Evolutionary conservation across 2,888 invertebrate genomes (phyloP).

Genomic region (Aelia acuminata): DNA sequence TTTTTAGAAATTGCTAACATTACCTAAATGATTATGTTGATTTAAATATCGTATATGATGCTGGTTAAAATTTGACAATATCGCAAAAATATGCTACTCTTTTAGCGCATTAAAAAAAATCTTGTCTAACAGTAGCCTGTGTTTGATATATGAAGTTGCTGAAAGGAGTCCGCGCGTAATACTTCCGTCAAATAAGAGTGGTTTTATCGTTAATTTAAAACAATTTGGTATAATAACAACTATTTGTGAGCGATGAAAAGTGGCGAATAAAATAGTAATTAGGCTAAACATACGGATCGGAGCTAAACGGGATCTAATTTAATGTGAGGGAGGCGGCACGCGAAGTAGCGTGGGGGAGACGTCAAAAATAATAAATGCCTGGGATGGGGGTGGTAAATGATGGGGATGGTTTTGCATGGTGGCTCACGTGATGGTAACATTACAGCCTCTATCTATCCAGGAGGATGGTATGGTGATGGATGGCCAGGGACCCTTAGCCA

Average conservation of each 20-base stretch:
- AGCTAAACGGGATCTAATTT: constrained; percentile 44
- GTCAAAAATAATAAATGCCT: constrained; percentile 47
- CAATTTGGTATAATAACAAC: too few species aligned
- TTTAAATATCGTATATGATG: too few species aligned
- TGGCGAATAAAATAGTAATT: constrained; percentile 8
- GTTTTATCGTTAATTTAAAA: too few species aligned
- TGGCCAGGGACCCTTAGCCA: neutral
- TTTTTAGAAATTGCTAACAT: too few species aligned
- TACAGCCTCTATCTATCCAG: constrained; percentile 7
- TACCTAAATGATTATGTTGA: too few species aligned
- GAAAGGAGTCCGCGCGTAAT: too few species aligned
- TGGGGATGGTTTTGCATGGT: constrained; percentile 44
- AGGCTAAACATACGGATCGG: constrained; percentile 29
- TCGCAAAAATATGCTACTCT: too few species aligned
- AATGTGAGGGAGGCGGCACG: constrained; percentile 14
- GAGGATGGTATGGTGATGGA: neutral
- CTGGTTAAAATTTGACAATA: too few species aligned
- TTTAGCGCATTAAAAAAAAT: too few species aligned
- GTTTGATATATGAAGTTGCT: too few species aligned
- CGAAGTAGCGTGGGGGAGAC: constrained; percentile 33
- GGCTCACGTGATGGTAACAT: constrained; percentile 40
- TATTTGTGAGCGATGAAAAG: neutral
- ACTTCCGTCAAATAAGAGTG: too few species aligned
- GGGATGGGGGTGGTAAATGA: neutral
- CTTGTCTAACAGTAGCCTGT: too few species aligned